Evolutionary conservation across 2,113 vertebrate genomes (phyloP).

Genomic region (Salvelinus sp.): DNA sequence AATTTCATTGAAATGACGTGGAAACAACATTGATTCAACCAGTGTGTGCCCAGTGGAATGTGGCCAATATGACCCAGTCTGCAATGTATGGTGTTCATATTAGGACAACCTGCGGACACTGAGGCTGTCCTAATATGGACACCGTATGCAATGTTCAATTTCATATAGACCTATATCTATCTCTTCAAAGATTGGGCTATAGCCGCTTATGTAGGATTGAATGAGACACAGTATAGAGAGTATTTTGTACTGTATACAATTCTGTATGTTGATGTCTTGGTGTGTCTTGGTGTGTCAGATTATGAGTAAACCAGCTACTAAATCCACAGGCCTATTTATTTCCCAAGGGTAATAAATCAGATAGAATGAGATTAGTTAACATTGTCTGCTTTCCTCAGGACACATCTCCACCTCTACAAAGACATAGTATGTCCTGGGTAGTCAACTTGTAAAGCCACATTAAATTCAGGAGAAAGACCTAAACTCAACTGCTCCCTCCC

Average conservation of each 20-base stretch:
- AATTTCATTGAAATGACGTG: no score
- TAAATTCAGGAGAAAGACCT: no score
- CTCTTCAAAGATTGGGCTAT: not conserved
- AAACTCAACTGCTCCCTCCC: no score
- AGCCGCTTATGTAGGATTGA: not conserved
- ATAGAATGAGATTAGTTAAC: no score
- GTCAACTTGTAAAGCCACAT: no score
- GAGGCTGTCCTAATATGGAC: not conserved
- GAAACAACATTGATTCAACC: no score
- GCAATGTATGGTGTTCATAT: no score
- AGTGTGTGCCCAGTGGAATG: no score
- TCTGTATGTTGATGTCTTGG: constrained; percentile 8
- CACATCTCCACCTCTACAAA: not conserved
- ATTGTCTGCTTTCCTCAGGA: not conserved
- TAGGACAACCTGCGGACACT: not conserved
- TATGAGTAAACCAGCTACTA: not conserved
- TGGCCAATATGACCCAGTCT: no score
- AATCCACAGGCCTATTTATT: not conserved
- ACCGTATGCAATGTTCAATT: no score
- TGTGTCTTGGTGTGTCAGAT: not conserved
- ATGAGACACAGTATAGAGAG: not conserved
- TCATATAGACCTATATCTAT: no score
- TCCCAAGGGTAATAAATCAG: no score
- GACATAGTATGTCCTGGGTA: not conserved
- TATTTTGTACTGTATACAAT: constrained; percentile 6